A percentile compares a stretch with the other conserved stretches of the same genome.
phyloP scores from a whole-genome alignment of 2,888 invertebrate species.

The Harpalus rufipes region DNA sequence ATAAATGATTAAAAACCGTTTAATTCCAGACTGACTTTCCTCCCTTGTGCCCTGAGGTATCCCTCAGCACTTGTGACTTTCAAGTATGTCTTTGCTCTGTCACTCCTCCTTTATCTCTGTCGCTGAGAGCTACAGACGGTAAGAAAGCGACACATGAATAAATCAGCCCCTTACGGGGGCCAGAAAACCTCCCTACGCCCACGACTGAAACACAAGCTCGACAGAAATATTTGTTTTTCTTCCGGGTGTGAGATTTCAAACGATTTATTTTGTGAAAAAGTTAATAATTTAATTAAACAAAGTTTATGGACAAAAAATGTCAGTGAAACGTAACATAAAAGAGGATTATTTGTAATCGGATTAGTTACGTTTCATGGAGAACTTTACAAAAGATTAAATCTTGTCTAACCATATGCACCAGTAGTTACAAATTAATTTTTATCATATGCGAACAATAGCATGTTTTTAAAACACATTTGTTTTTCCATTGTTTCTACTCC shows the following conservation, averaged over 20 bases:
- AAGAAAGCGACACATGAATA: constrained; percentile 54
- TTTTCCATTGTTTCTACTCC: too few species aligned
- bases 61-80: constrained; percentile 8
- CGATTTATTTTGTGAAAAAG: not conserved
- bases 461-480: too few species aligned
- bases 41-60: constrained; percentile 10
- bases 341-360: constrained; percentile 16
- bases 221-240: constrained; percentile 10
- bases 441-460: not conserved
- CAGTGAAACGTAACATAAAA: not conserved
- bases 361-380: constrained; percentile 12
- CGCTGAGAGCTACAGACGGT: not conserved
- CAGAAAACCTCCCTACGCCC: not conserved
- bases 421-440: constrained; percentile 20
- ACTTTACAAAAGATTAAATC: constrained; percentile 12
- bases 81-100: constrained; percentile 15
- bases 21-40: constrained; percentile 26
- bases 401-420: constrained; percentile 5
- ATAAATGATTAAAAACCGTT: constrained; percentile 24
- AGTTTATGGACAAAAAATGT: not conserved
- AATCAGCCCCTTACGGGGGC: constrained; percentile 14
- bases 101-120: constrained; percentile 17
- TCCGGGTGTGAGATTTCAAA: not conserved
- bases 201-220: not conserved
- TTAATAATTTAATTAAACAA: not conserved